Percentiles rank a stretch among this genome's conserved stretches.
phyloP scores from a whole-genome alignment of 2,888 invertebrate genomes.

The Drosophila flavopinicola region DNA sequence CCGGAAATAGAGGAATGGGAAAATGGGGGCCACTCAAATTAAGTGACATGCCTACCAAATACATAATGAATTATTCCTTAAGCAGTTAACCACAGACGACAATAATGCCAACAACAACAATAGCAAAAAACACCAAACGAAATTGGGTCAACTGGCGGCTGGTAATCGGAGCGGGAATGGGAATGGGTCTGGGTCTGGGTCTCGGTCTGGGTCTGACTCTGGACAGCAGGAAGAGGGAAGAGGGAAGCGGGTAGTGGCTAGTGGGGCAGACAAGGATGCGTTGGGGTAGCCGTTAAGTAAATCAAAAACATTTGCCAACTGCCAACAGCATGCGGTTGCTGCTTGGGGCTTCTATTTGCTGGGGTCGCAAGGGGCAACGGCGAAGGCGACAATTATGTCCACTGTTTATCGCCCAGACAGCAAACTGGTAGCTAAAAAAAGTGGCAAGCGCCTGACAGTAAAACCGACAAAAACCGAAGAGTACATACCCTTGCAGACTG shows the following conservation, averaged over 20 bases:
- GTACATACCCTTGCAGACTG: too few relatives aligned
- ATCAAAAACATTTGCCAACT: conserved; percentile 66
- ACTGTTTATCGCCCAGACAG: conserved; percentile 62
- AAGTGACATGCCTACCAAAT: conserved; percentile 73
- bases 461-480: conserved; percentile 5
- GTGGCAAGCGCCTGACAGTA: conserved; percentile 12
- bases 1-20: background rate
- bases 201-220: background rate
- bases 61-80: conserved; percentile 78
- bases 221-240: background rate
- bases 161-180: background rate
- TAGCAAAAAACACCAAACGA: conserved; percentile 8
- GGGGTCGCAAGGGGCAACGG: too few relatives aligned
- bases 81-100: conserved; percentile 69
- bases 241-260: too few relatives aligned
- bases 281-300: conserved; percentile 52
- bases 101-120: conserved; percentile 7
- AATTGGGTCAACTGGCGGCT: conserved; percentile 59
- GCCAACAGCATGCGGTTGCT: conserved; percentile 53
- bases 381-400: conserved; percentile 55
- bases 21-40: conserved; percentile 65
- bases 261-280: conserved; percentile 6
- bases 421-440: conserved; percentile 30
- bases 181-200: conserved; percentile 1
- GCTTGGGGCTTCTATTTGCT: conserved; percentile 6